phyloP scores from a whole-genome alignment of 2,113 vertebrate species.

The Myodes glareolus region DNA sequence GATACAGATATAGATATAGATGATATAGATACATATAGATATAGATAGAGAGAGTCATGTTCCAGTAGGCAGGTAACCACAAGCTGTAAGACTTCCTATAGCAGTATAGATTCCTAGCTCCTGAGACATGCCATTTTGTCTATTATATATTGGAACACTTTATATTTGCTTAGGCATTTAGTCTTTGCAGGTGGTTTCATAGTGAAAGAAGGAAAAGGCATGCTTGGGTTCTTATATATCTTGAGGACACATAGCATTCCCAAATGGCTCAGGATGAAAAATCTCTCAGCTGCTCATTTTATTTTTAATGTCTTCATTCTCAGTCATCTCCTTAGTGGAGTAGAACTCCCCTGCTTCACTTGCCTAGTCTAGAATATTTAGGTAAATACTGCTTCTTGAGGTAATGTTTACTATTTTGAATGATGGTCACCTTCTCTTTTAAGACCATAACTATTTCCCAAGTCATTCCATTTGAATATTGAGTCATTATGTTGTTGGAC shows the following conservation, averaged over 20 bases:
- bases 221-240: slow-evolving; percentile 56
- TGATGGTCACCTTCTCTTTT: not conserved
- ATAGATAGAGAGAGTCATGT: too few relatives aligned
- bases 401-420: slow-evolving; percentile 24
- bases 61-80: too few relatives aligned
- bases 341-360: not conserved
- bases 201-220: not conserved
- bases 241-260: slow-evolving; percentile 28
- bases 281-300: slow-evolving; percentile 55
- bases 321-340: slow-evolving; percentile 30
- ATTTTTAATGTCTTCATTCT: slow-evolving; percentile 53
- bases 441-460: slow-evolving; percentile 35
- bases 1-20: too few relatives aligned
- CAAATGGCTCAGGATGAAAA: slow-evolving; percentile 48
- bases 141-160: not conserved
- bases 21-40: too few relatives aligned
- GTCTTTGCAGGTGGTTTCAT: slow-evolving; percentile 60
- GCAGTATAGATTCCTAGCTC: not conserved
- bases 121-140: slow-evolving; percentile 14
- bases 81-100: too few relatives aligned
- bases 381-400: slow-evolving; percentile 23
- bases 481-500: not conserved
- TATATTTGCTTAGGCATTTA: slow-evolving; percentile 50
- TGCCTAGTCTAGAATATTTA: not conserved
- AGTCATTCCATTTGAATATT: not conserved